Evolutionary conservation across 2,888 invertebrate species (phyloP).

Genomic region (Limnephilus marmoratus): DNA sequence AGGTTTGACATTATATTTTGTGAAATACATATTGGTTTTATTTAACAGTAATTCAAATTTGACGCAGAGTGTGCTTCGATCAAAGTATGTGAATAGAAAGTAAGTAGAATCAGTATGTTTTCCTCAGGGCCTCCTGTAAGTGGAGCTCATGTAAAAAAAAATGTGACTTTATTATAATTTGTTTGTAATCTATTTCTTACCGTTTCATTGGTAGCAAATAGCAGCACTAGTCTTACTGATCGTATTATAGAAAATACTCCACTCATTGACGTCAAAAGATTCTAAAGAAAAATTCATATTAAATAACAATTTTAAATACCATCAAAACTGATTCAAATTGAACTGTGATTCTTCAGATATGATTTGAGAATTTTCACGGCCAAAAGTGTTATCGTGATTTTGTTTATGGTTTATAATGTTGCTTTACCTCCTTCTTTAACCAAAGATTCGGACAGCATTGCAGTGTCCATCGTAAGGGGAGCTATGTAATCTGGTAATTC

Average conservation of each 20-base stretch:
- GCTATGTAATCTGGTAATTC: too few species aligned
- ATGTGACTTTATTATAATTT: too few species aligned
- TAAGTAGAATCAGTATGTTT: too few species aligned
- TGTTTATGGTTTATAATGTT: too few species aligned
- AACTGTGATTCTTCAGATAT: not conserved
- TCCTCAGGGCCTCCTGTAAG: too few species aligned
- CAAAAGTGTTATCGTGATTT: too few species aligned
- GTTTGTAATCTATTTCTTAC: conserved; percentile 14
- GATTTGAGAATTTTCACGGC: too few species aligned
- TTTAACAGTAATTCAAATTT: not conserved
- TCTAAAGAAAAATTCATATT: conserved; percentile 33
- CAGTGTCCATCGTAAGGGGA: too few species aligned
- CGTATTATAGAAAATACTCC: conserved; percentile 47
- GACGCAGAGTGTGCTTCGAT: not conserved
- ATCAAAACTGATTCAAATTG: not conserved
- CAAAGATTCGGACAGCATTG: too few species aligned
- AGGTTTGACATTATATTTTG: not conserved
- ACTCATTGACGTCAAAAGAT: conserved; percentile 29
- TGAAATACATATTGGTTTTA: not conserved
- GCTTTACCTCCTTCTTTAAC: too few species aligned
- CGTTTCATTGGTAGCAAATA: conserved; percentile 26
- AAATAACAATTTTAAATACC: not conserved
- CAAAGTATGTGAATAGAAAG: too few species aligned
- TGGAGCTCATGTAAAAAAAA: too few species aligned
- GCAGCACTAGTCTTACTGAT: conserved; percentile 19